A percentile compares a stretch with the other conserved stretches of the same genome.
Conservation (phyloP, 2,797 vertebrate genomes). For the Melanotaenia trifasciata region DNA sequence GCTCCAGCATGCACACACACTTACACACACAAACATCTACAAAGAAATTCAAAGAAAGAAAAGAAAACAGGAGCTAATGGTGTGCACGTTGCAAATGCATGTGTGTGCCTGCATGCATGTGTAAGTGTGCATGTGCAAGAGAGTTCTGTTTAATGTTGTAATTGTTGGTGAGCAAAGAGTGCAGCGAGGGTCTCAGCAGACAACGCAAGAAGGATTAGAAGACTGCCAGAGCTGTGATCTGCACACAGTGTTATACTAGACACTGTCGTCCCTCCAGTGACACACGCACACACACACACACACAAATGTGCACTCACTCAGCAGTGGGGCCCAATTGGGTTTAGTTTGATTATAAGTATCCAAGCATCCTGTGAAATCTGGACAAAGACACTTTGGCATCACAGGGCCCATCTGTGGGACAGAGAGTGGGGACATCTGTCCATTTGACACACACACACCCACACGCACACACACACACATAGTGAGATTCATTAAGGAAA, state of each 20-base stretch:
- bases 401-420: conserved; percentile 71
- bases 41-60: neutral
- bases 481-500: conserved; percentile 6
- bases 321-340: conserved; percentile 56
- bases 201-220: conserved; percentile 49
- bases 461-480: neutral
- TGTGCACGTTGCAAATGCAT: neutral
- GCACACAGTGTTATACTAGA: conserved; percentile 30
- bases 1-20: neutral
- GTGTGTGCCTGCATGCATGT: neutral
- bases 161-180: conserved; percentile 54
- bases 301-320: conserved; percentile 19
- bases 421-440: conserved; percentile 69
- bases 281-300: conserved; percentile 23
- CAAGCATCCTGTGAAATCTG: conserved; percentile 72
- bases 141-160: conserved; percentile 37
- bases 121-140: neutral
- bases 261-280: conserved; percentile 17
- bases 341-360: conserved; percentile 50
- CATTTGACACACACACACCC: conserved; percentile 40
- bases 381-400: conserved; percentile 49
- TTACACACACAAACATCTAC: neutral
- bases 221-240: conserved; percentile 29
- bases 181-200: conserved; percentile 39
- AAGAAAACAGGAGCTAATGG: neutral